Conservation (phyloP, 2,113 vertebrate genomes). For the Caloenas nicobarica region DNA sequence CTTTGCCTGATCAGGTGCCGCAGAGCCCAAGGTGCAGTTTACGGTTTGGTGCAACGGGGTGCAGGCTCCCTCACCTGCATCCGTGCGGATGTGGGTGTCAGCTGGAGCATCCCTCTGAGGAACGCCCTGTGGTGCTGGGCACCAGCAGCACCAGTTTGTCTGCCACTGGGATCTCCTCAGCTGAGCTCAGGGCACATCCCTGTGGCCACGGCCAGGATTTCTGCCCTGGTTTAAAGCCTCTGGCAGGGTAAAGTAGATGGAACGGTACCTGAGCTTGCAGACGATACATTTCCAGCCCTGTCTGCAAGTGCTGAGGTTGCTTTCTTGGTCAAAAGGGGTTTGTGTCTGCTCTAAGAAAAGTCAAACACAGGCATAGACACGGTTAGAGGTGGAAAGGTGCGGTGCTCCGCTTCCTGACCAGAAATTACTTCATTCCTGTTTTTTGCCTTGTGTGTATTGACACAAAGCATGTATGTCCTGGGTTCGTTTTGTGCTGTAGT, state of each 20-base stretch:
- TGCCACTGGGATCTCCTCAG: neutral
- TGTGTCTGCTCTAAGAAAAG: neutral
- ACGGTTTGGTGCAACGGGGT: neutral
- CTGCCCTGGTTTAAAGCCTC: neutral
- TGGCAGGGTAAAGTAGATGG: neutral
- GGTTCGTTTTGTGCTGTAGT: no score
- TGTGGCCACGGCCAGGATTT: no score
- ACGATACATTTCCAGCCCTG: accelerated
- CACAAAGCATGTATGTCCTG: accelerated
- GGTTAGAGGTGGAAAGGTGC: accelerated
- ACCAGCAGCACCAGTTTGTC: neutral
- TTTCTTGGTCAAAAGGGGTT: neutral
- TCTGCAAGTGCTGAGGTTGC: accelerated
- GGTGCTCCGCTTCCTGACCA: accelerated
- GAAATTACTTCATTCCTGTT: neutral
- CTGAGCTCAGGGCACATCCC: accelerated
- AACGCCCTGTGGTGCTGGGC: neutral
- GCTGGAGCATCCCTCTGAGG: no score
- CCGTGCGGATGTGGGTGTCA: no score
- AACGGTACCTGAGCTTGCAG: neutral
- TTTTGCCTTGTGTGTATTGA: neutral
- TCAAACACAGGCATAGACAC: neutral
- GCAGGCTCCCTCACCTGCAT: neutral
- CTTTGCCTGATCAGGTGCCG: neutral
- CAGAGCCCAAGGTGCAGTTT: neutral